These are phyloP conservation scores for Argentina silus DNA, from an alignment of 2,797 vertebrate genomes.

Conservation along the genomic window DNA sequence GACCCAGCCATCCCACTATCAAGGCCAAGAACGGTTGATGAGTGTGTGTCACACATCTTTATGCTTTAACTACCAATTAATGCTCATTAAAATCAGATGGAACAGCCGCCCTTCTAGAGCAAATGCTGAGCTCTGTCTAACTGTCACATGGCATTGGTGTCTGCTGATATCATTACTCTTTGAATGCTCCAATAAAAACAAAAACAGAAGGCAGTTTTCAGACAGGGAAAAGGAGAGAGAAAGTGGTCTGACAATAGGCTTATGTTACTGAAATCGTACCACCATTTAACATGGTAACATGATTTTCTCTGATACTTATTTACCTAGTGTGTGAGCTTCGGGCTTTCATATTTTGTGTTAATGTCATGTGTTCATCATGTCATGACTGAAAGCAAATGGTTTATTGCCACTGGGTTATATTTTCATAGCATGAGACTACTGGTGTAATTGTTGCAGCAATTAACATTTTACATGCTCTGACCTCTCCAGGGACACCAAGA, in stretches of 20 bases:
- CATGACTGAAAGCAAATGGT: neutral
- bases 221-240: neutral
- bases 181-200: conserved; percentile 9
- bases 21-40: conserved; percentile 4
- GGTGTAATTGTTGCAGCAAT: neutral
- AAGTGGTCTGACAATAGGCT: neutral
- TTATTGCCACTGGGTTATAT: neutral
- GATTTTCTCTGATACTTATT: neutral
- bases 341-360: neutral
- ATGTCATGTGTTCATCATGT: neutral
- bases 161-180: conserved; percentile 5
- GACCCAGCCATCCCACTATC: neutral
- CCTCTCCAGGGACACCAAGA: neutral
- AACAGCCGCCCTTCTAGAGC: neutral
- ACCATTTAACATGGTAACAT: neutral
- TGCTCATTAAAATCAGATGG: conserved; percentile 31
- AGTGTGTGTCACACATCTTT: conserved; percentile 18
- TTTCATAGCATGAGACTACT: neutral
- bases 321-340: neutral
- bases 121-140: neutral
- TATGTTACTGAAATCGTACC: neutral
- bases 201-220: neutral
- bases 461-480: neutral
- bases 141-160: conserved; percentile 18
- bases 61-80: conserved; percentile 27